Base-by-base conservation (phyloP, 2,797 vertebrate species). In the Pangasius djambal region DNA sequence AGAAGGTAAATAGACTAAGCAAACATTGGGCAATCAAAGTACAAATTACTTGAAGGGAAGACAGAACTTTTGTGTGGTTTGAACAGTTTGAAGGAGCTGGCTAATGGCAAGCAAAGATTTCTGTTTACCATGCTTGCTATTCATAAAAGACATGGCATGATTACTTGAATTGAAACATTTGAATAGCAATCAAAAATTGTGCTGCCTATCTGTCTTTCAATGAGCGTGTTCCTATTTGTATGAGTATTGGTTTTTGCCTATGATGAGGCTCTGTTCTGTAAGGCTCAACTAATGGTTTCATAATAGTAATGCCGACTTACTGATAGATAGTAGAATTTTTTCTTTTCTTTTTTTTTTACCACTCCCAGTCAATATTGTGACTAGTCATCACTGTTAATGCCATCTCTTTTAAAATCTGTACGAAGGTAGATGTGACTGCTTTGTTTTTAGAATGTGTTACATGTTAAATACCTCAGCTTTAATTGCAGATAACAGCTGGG, bases 401-500 rank as follows among this genome's bases (percentile, higher is more conserved):
- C 57, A 83, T 61, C 5, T 83, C 59, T 44, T 25, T 83, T 83
- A 65, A 83, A 61, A 83, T 40, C 13, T 8, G 6, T 65, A 28
- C 18, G 65, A 44, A 20, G 12, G 34, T 65, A 44, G 5, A 44
- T 40, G 4, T 63, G 34, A 44, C 6, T 40, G 6, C 2, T 40
- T 28, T 61, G 28, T 44, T 40, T 63, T 25, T 44, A 28, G 25
- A 82, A 57, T 40, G 9, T 44, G 25, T 63, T 34, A 44, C 6
- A 83, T 63, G 22, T n/a, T 48, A 65, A 83, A 83, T 83, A 72
- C 61, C 34, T 37, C 78, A 87, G 84, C 63, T 72, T 48, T 83
- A 69, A 86, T 86, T 88, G 74, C 77, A 89, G 69, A 90, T 59
- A 91, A 88, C 89, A 90, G 86, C 85, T 90, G 86, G 69, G 52